A percentile compares a stretch with the other conserved stretches of the same genome.
phyloP scores from a whole-genome alignment of 2,888 invertebrate species.

The Trichogramma evanescens region DNA sequence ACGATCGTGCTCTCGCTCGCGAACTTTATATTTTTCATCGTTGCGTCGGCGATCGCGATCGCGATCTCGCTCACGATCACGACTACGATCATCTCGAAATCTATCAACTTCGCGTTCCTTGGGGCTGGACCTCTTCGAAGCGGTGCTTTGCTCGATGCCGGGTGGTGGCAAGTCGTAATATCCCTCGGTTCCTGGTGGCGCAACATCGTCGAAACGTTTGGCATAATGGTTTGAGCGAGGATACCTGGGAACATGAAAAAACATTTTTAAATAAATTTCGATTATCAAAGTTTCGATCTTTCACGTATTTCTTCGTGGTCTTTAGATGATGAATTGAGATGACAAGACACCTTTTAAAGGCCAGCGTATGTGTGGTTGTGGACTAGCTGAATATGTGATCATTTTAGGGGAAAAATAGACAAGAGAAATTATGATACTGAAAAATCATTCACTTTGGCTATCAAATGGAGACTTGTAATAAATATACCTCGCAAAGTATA shows the following conservation, averaged over 20 bases:
- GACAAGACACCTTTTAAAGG: too few species aligned
- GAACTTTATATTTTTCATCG: constrained; percentile 44
- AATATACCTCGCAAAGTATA: neutral
- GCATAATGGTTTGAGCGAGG: constrained; percentile 29
- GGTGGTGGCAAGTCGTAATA: constrained; percentile 44
- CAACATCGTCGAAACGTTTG: constrained; percentile 45
- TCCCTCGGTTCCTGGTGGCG: constrained; percentile 50
- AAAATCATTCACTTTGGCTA: neutral
- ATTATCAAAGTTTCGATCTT: too few species aligned
- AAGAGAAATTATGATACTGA: too few species aligned
- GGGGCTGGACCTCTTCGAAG: constrained; percentile 8
- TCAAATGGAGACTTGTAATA: neutral
- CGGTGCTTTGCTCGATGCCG: constrained; percentile 36
- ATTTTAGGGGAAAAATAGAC: too few species aligned
- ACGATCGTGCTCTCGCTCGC: constrained; percentile 35
- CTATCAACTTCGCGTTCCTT: constrained; percentile 37
- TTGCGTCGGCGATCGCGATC: constrained; percentile 44
- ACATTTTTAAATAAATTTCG: neutral
- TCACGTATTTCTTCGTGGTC: neutral
- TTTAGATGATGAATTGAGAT: too few species aligned
- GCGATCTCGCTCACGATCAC: neutral
- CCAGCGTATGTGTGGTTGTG: too few species aligned
- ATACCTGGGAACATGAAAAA: constrained; percentile 40
- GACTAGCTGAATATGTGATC: too few species aligned
- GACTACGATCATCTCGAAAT: neutral